Conservation (phyloP, 1,140 invertebrate species). For the Coenobita brevimanus region DNA sequence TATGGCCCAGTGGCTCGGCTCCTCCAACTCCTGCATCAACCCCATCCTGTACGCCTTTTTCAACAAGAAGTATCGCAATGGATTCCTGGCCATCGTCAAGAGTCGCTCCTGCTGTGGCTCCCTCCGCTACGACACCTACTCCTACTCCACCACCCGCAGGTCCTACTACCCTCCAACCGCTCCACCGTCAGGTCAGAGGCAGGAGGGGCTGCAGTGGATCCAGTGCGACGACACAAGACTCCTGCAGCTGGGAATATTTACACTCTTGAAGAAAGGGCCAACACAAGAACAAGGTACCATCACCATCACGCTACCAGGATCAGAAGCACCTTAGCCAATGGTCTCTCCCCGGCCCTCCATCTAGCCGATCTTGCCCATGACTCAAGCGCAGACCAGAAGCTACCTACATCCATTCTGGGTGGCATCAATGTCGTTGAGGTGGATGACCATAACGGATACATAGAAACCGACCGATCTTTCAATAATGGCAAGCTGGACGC, state of each 20-base stretch:
- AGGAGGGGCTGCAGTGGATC: conserved; percentile 10
- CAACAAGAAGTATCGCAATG: conserved; percentile 95
- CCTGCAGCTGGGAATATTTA: conserved; percentile 31
- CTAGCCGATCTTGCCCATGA: conserved; percentile 32
- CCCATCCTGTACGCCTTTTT: conserved; percentile 98
- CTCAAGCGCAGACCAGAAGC: neutral
- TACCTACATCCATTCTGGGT: conserved; percentile 2
- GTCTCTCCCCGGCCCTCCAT: conserved; percentile 30
- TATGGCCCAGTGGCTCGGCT: conserved; percentile 95
- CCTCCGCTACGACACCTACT: conserved; percentile 50
- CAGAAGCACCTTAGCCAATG: conserved; percentile 32
- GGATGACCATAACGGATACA: conserved; percentile 7
- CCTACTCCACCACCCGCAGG: conserved; percentile 44
- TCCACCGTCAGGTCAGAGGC: conserved; percentile 47
- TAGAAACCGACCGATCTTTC: neutral
- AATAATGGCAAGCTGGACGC: conserved; percentile 32
- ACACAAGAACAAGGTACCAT: conserved; percentile 18
- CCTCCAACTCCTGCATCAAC: conserved; percentile 98
- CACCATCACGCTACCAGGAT: conserved; percentile 3
- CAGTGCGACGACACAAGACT: conserved; percentile 20
- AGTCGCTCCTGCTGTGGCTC: conserved; percentile 67
- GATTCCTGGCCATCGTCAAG: conserved; percentile 88
- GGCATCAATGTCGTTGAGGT: conserved; percentile 49
- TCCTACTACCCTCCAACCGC: conserved; percentile 51
- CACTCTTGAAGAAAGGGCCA: conserved; percentile 34